These are phyloP conservation scores for Cirrhinus molitorella DNA, from an alignment of 2,797 vertebrate species.

Conservation along the genomic window DNA sequence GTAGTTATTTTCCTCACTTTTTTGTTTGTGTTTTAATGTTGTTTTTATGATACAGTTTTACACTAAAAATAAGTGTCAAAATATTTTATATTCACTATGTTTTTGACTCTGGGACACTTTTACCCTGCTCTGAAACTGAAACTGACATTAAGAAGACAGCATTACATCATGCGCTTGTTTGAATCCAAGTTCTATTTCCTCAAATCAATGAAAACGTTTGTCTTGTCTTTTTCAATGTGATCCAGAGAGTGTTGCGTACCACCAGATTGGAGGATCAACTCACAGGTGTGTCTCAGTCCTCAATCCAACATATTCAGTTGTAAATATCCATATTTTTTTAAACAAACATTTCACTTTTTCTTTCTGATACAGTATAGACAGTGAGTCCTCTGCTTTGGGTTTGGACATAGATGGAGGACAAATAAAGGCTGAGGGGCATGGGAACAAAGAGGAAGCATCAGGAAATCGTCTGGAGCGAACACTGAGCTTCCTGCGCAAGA, in stretches of 20 bases:
- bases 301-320: not conserved
- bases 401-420: constrained; percentile 38
- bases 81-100: not conserved
- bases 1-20: not conserved
- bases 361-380: constrained; percentile 64
- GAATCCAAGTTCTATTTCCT: not conserved
- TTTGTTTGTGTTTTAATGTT: not conserved
- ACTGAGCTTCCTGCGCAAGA: constrained; percentile 66
- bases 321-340: not conserved
- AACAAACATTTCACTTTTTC: not conserved
- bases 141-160: not conserved
- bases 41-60: not conserved
- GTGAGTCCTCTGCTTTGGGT: constrained; percentile 25
- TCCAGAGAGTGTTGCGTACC: constrained; percentile 52
- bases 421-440: constrained; percentile 17
- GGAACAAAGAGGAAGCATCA: constrained; percentile 43
- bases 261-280: constrained; percentile 53
- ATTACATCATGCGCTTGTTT: not conserved
- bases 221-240: constrained; percentile 39
- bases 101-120: no score
- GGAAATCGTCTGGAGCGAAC: constrained; percentile 61
- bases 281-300: constrained; percentile 56
- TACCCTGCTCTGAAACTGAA: not conserved
- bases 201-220: not conserved
- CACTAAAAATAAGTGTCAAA: not conserved